Percentiles rank a stretch among this genome's conserved stretches.
Evolutionary conservation across 2,113 vertebrate genomes (phyloP).

Genomic region (Gavia stellata): DNA sequence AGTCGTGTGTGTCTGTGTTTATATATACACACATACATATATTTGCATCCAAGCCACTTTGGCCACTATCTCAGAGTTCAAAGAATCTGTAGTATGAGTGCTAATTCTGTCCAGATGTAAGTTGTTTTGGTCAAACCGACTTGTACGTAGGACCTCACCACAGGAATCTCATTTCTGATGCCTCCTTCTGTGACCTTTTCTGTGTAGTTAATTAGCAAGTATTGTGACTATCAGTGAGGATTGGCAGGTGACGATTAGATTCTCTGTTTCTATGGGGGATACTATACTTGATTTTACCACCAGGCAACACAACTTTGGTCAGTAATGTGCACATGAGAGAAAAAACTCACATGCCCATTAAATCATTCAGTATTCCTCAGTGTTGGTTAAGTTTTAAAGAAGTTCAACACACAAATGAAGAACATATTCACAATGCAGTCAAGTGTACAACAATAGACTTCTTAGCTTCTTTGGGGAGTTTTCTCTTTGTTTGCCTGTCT

Average conservation of each 20-base stretch:
- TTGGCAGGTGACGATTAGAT: not conserved
- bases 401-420: not conserved
- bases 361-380: not conserved
- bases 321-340: not conserved
- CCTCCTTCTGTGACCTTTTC: conserved; percentile 32
- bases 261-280: not conserved
- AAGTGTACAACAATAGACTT: not conserved
- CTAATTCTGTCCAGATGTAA: conserved; percentile 51
- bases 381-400: not conserved
- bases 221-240: not conserved
- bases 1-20: not conserved
- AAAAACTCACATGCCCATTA: not conserved
- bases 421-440: not conserved
- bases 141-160: not conserved
- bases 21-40: not conserved
- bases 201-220: conserved; percentile 27
- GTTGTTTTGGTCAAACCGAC: conserved; percentile 36
- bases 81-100: not conserved
- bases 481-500: not conserved
- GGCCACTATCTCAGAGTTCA: conserved; percentile 27
- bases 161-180: conserved; percentile 31
- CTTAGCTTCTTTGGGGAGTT: not conserved
- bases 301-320: not conserved
- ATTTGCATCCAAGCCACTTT: conserved; percentile 23
- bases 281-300: not conserved